Percentiles rank a stretch among this genome's conserved stretches.
These are phyloP conservation scores for Hozukius guyotensis DNA, from an alignment of 2,797 vertebrate genomes.

Conservation along the genomic window DNA sequence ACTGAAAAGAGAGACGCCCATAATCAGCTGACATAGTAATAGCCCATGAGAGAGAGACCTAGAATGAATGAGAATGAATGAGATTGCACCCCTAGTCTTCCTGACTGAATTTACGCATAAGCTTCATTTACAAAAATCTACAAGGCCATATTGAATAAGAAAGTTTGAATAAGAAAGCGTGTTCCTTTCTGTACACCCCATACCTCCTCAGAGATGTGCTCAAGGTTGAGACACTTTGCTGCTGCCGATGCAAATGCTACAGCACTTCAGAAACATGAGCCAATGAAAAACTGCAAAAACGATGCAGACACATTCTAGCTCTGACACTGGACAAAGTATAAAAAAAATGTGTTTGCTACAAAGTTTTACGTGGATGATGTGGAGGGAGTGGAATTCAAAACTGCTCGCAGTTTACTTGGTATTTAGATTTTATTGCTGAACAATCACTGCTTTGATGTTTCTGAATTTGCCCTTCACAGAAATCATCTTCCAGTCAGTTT, in stretches of 20 bases:
- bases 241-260: background rate
- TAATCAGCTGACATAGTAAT: too few relatives aligned
- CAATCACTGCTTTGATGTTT: background rate
- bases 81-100: too few relatives aligned
- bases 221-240: background rate
- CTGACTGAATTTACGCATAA: too few relatives aligned
- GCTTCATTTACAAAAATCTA: background rate
- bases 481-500: background rate
- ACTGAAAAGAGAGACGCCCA: too few relatives aligned
- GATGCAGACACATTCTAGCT: background rate
- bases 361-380: background rate
- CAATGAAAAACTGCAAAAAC: background rate
- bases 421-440: background rate
- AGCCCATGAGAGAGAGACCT: too few relatives aligned
- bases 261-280: background rate
- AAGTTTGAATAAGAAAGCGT: background rate
- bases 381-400: background rate
- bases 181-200: background rate
- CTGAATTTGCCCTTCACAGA: too few relatives aligned
- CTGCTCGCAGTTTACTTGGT: background rate
- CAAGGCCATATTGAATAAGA: background rate
- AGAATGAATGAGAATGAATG: too few relatives aligned
- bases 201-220: background rate
- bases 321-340: background rate
- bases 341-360: background rate